These are phyloP conservation scores for Halocynthia aurantium DNA, from an alignment of 23 tunicate genomes.

Conservation along the genomic window DNA sequence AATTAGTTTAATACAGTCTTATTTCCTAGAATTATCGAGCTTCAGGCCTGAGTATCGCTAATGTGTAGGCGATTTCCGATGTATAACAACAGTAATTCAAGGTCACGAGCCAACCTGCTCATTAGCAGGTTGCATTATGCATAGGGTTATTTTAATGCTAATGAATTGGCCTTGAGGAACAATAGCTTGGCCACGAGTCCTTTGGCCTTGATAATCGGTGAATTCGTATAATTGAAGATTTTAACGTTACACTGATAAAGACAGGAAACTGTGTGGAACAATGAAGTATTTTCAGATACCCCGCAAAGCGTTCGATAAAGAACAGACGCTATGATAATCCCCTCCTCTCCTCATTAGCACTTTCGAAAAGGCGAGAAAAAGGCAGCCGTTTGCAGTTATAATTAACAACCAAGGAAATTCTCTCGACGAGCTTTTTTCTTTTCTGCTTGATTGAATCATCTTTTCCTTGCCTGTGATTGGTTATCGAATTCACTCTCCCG, in stretches of 20 bases:
- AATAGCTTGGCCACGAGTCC: not conserved
- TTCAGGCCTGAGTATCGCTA: no score
- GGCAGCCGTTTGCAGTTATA: not conserved
- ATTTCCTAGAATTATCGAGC: no score
- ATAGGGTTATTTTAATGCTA: not conserved
- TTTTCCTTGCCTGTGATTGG: conserved; percentile 12
- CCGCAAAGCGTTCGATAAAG: conserved; percentile 7
- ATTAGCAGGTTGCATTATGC: conserved; percentile 6
- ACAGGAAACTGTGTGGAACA: not conserved
- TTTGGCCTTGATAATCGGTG: no score
- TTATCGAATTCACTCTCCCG: conserved; percentile 17
- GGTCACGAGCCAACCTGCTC: conserved; percentile 2
- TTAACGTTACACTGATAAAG: not conserved
- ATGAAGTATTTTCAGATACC: not conserved
- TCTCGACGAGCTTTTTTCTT: conserved; percentile 6
- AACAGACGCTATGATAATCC: conserved; percentile 1
- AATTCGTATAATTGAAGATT: no score
- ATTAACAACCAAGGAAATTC: not conserved
- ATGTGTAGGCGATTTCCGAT: no score
- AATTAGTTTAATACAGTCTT: no score
- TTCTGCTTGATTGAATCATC: not conserved
- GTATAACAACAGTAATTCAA: not conserved
- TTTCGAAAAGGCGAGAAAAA: conserved; percentile 4
- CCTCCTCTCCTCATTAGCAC: conserved; percentile 11
- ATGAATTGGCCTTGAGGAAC: not conserved